Evolutionary conservation across 2,888 invertebrate species (phyloP).

Genomic region (Oxyscelio sp.): DNA sequence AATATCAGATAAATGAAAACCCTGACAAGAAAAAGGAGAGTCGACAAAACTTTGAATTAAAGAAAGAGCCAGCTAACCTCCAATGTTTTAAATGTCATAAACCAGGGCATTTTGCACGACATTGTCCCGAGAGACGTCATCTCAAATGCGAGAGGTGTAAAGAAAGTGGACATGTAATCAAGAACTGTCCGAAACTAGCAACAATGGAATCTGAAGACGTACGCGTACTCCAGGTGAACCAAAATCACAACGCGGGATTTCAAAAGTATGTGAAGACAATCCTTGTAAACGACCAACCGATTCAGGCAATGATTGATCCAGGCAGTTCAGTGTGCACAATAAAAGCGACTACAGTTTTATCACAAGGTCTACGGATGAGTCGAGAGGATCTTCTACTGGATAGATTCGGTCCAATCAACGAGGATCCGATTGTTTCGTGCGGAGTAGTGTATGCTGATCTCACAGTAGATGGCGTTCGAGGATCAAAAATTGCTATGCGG

Average conservation of each 20-base stretch:
- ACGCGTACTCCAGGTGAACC: background rate
- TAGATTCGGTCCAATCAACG: constrained; percentile 34
- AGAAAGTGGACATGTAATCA: background rate
- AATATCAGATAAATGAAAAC: too few relatives aligned
- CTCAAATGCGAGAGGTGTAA: background rate
- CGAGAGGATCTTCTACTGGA: constrained; percentile 7
- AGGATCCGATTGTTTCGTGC: constrained; percentile 23
- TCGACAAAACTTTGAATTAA: too few relatives aligned
- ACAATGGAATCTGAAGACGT: constrained; percentile 15
- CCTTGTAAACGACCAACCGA: constrained; percentile 21
- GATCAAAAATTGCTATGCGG: constrained; percentile 54
- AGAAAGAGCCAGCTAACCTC: too few relatives aligned
- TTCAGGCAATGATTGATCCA: constrained; percentile 58
- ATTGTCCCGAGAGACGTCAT: too few relatives aligned
- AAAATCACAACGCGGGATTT: background rate
- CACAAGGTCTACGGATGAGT: background rate
- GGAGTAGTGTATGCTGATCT: constrained; percentile 29
- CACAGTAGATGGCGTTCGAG: constrained; percentile 50
- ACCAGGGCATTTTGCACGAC: too few relatives aligned
- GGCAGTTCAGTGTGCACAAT: constrained; percentile 67
- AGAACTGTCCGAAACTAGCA: background rate
- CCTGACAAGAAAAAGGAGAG: too few relatives aligned
- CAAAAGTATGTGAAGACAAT: constrained; percentile 58
- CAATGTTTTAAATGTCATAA: too few relatives aligned
- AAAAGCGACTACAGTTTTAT: constrained; percentile 49